phyloP scores from a whole-genome alignment of 92 coral and sea anemone species.

The Palythoa grandiflora region DNA sequence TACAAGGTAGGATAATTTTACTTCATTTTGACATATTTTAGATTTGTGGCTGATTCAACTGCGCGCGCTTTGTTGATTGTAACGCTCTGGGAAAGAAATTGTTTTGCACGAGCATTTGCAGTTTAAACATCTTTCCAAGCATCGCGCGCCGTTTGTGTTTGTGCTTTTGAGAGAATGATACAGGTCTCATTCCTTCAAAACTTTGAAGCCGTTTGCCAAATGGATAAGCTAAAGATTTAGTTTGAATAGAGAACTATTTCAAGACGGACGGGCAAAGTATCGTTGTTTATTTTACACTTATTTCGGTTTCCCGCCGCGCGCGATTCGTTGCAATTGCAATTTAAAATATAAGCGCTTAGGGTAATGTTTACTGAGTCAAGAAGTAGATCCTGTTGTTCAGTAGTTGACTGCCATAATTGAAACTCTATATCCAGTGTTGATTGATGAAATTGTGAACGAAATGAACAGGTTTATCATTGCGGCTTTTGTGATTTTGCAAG shows the following conservation, averaged over 20 bases:
- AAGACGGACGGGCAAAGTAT: conserved; percentile 26
- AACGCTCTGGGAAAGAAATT: neutral
- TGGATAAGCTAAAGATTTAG: neutral
- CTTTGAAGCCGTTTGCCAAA: neutral
- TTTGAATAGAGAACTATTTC: conserved; percentile 13
- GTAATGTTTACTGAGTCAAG: too few species aligned
- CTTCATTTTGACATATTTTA: neutral
- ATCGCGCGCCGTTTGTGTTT: neutral
- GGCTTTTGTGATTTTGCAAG: too few species aligned
- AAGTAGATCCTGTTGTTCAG: too few species aligned
- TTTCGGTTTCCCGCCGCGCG: conserved; percentile 24
- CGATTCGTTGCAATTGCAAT: neutral
- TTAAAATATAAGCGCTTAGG: conserved; percentile 3
- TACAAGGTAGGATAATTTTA: neutral
- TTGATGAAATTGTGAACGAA: too few species aligned
- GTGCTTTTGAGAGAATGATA: neutral
- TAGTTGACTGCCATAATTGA: too few species aligned
- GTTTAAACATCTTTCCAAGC: conserved; percentile 4
- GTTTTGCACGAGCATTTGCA: conserved; percentile 8
- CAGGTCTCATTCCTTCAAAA: conserved; percentile 4
- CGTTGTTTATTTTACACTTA: conserved; percentile 9
- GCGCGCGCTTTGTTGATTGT: conserved; percentile 64
- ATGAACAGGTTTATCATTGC: too few species aligned
- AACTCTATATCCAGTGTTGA: too few species aligned
- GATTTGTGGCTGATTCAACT: conserved; percentile 3